These are phyloP conservation scores for Garrulus glandarius DNA, from an alignment of 2,797 vertebrate genomes.

Conservation along the genomic window DNA sequence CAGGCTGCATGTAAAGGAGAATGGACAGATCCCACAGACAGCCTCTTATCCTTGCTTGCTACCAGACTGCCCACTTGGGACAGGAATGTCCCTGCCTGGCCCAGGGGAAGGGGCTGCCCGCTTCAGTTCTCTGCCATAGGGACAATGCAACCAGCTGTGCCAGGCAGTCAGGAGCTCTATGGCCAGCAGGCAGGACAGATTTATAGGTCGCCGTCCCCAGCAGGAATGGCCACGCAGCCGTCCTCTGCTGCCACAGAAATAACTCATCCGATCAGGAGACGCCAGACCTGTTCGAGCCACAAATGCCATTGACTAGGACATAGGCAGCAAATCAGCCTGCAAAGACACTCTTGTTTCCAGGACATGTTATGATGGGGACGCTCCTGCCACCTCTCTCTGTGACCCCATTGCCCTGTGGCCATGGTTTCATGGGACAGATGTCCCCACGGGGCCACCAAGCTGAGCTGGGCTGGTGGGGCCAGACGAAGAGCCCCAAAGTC, in stretches of 20 bases:
- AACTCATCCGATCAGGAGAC: not conserved
- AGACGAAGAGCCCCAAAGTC: not conserved
- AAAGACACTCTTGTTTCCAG: not conserved
- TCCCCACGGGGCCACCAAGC: not conserved
- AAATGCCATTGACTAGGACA: not conserved
- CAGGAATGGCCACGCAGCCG: not conserved
- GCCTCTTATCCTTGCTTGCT: not conserved
- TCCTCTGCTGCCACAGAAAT: not conserved
- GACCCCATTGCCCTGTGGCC: not conserved
- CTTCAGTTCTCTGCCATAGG: not conserved
- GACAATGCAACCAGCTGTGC: not conserved
- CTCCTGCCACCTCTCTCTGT: not conserved
- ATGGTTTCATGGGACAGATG: not conserved
- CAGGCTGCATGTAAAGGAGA: not conserved
- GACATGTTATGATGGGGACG: not conserved
- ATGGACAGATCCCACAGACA: not conserved
- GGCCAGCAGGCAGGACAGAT: not conserved
- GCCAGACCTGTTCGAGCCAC: not conserved
- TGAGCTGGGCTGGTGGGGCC: rapidly evolving
- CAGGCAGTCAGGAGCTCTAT: not conserved
- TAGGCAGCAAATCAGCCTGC: not conserved
- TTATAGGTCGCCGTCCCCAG: not conserved
- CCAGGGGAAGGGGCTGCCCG: not conserved
- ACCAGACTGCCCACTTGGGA: not conserved
- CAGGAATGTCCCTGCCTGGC: not conserved